A percentile compares a stretch with the other conserved stretches of the same genome.
phyloP scores from a whole-genome alignment of 2,113 vertebrate species.

The Ceyx melanurus region DNA sequence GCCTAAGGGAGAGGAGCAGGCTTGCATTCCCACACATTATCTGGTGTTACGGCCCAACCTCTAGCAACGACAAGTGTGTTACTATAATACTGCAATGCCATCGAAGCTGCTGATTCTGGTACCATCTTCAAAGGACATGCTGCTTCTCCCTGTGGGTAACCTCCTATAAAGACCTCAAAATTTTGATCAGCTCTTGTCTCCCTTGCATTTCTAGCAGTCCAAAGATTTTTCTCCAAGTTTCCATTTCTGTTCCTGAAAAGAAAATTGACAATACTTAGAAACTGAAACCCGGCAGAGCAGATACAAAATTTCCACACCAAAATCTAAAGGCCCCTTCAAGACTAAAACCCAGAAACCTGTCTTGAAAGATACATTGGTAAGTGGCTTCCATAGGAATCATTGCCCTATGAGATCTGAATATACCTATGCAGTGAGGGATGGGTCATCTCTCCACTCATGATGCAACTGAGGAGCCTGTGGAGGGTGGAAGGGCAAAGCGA shows the following conservation, averaged over 20 bases:
- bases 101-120: neutral
- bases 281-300: no score
- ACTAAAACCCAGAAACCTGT: no score
- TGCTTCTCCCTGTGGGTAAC: neutral
- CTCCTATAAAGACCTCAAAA: neutral
- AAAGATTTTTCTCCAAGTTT: no score
- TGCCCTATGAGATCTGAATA: fast-evolving
- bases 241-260: no score
- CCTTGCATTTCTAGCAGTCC: no score
- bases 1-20: neutral
- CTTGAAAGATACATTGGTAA: neutral
- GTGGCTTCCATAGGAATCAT: neutral
- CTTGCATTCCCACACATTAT: neutral
- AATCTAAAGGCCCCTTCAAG: no score
- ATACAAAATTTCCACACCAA: no score
- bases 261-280: no score
- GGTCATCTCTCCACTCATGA: neutral
- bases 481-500: neutral
- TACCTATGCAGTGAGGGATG: fast-evolving
- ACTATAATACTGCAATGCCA: neutral
- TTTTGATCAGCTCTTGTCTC: no score
- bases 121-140: neutral
- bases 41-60: neutral
- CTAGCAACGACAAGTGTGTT: neutral
- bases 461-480: neutral